These are phyloP conservation scores for Propithecus perrieri DNA, from an alignment of 2,797 vertebrate genomes.

Conservation along the genomic window DNA sequence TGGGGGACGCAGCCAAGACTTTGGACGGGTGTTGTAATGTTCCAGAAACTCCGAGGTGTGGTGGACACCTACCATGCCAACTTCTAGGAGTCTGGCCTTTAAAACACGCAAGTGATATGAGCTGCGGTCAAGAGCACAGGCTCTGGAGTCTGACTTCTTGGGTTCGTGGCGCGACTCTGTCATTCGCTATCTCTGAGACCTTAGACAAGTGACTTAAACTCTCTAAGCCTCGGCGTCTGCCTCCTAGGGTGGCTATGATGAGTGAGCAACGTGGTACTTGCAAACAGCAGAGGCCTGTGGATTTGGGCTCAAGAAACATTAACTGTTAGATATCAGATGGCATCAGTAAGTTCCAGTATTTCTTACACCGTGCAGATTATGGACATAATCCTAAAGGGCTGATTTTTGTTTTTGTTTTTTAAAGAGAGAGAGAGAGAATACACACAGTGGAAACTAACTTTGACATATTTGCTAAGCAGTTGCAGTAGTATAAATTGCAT, in stretches of 20 bases:
- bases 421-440: not conserved
- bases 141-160: not conserved
- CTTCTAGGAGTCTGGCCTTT: not conserved
- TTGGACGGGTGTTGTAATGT: not conserved
- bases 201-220: not conserved
- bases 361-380: not conserved
- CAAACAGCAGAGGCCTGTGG: not conserved
- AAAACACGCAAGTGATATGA: not conserved
- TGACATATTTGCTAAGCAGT: not conserved
- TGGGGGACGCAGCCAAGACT: not conserved
- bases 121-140: not conserved
- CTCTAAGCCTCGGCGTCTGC: not conserved
- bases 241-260: not conserved
- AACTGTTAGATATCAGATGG: not conserved
- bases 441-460: not conserved
- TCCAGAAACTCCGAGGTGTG: not conserved
- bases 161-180: not conserved
- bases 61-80: not conserved
- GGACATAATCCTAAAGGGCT: not conserved
- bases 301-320: not conserved
- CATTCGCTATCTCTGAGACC: not conserved
- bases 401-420: no score
- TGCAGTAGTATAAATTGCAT: not conserved
- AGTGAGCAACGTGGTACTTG: not conserved
- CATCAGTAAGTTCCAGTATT: not conserved